phyloP scores from a whole-genome alignment of 1,140 invertebrate genomes.

The Euura saliciscinereae region DNA sequence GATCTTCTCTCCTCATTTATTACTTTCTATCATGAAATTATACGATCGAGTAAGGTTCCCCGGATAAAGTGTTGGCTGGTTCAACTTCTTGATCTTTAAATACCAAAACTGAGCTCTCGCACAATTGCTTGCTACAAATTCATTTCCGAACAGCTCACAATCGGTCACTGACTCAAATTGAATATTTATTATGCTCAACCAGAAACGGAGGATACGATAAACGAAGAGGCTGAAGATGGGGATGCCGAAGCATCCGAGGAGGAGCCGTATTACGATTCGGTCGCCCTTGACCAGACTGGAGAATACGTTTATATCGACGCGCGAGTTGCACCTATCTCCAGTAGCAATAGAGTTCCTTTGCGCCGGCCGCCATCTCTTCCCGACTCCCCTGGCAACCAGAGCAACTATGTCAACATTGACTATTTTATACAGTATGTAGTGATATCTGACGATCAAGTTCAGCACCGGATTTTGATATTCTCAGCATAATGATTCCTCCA shows the following conservation, averaged over 20 bases:
- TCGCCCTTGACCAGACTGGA: slow-evolving; percentile 77
- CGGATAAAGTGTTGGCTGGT: too few relatives aligned
- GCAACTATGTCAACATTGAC: slow-evolving; percentile 90
- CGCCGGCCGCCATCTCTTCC: slow-evolving; percentile 64
- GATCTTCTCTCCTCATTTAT: background rate
- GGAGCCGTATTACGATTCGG: slow-evolving; percentile 84
- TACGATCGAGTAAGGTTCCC: background rate
- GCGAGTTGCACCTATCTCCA: slow-evolving; percentile 55
- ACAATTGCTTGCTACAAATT: too few relatives aligned
- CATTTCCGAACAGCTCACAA: too few relatives aligned
- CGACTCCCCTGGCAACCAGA: slow-evolving; percentile 75
- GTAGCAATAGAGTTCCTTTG: slow-evolving; percentile 46
- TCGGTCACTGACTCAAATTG: too few relatives aligned
- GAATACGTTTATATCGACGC: slow-evolving; percentile 80
- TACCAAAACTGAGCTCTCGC: too few relatives aligned
- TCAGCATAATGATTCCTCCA: slow-evolving; percentile 20
- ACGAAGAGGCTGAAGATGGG: slow-evolving; percentile 53
- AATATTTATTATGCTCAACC: slow-evolving; percentile 36
- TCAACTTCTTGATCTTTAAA: too few relatives aligned
- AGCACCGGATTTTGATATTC: too few relatives aligned
- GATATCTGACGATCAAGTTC: background rate
- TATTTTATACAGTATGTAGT: slow-evolving; percentile 81
- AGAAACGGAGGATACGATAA: slow-evolving; percentile 50
- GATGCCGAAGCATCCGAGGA: slow-evolving; percentile 64
- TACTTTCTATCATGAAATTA: background rate